Evolutionary conservation across 2,888 invertebrate genomes (phyloP), one percentile per base, ranked within the genome.

Genomic region (Orthosia cruda): DNA sequence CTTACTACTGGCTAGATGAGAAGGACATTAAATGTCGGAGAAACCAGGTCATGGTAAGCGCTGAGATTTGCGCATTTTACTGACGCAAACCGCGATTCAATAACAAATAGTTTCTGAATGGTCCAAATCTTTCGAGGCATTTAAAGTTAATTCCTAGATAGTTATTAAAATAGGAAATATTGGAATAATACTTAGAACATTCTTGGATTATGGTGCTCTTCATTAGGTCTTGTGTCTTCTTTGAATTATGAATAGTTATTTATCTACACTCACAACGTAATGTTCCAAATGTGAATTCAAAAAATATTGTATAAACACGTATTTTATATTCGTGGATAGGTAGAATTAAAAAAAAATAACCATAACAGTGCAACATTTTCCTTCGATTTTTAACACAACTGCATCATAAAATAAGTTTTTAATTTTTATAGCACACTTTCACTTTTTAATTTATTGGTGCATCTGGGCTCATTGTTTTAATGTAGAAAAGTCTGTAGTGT

Each of bases 11-110:
- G 26, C 20, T 66, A 68, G 65, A 65, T 67, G 66, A 54, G 80
- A 87, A 88, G 84, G 84, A 77, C 80, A 78, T 81, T 58, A 77
- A 81, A 83, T 77, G 77, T 70, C 68, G 57, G 68, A 65, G 81
- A 85, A 88, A 84, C 67, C 84, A 83, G 89, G 88, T 89, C 88
- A 88, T 26, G 83, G 83, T 72, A 80, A 75, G 81, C 74, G 73
- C 68, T 67, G 62, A 78, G 86, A 81, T 85, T 87, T 77, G 86
- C 74, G 79, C 79, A 85, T 82, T 80, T 64, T 63, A 74, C 74
- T 84, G 86, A 84, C 80, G 87, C 71, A 85, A 84, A 77, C 61
- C 64, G 20, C 63, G 58, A 67, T 74, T 74, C 69, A 77, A 77
- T 70, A 45, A 55, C 61, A 47, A 62, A 75, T 74, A 57, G 32